Evolutionary conservation across 2,797 vertebrate genomes (phyloP).

Genomic region (Chelon labrosus): DNA sequence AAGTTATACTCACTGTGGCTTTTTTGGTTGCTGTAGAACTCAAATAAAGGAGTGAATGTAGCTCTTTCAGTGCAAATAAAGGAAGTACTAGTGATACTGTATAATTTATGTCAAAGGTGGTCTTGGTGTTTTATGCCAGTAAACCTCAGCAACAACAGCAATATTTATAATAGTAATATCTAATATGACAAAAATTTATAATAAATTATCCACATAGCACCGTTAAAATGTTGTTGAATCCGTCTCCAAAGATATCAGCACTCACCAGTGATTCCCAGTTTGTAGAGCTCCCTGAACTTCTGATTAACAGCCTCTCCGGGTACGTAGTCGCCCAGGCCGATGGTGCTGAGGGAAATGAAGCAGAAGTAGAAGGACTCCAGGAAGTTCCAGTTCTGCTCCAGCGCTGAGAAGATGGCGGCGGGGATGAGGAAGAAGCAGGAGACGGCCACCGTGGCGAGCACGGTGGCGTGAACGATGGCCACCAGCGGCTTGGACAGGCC

Average conservation of each 20-base stretch:
- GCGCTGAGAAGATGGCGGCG: slow-evolving; percentile 91
- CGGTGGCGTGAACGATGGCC: slow-evolving; percentile 88
- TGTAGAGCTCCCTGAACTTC: slow-evolving; percentile 94
- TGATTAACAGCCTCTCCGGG: slow-evolving; percentile 95
- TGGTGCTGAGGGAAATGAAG: slow-evolving; percentile 98
- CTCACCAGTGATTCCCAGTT: slow-evolving; percentile 97
- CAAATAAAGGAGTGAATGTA: not conserved
- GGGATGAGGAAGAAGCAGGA: slow-evolving; percentile 96
- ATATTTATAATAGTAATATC: not conserved
- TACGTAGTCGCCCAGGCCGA: slow-evolving; percentile 97
- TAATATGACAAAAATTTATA: not conserved
- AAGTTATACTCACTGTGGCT: not conserved
- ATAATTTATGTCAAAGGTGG: not conserved
- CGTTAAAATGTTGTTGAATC: not conserved
- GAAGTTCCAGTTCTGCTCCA: slow-evolving; percentile 98
- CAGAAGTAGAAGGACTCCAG: slow-evolving; percentile 99
- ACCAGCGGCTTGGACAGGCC: slow-evolving; percentile 93
- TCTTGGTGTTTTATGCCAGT: not conserved
- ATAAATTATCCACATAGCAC: not conserved
- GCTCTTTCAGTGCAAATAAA: slow-evolving; percentile 16
- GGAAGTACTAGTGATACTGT: not conserved
- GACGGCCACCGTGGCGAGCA: slow-evolving; percentile 87
- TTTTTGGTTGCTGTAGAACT: not conserved
- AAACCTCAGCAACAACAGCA: not conserved
- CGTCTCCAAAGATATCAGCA: slow-evolving; percentile 33